Base-by-base conservation (phyloP, 2,888 invertebrate genomes). In the Cantharis nigra region DNA sequence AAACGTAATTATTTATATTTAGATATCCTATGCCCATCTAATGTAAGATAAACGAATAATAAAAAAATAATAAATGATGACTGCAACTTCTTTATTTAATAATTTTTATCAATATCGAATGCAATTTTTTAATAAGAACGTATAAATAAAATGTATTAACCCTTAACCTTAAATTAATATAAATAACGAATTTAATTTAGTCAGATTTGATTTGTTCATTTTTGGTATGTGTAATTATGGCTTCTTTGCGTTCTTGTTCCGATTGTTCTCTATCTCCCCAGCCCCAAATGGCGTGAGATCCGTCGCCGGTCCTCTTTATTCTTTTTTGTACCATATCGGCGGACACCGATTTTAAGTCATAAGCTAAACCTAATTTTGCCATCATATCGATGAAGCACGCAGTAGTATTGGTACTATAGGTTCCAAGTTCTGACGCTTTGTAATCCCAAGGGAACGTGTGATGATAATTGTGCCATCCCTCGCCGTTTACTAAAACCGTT, bases 401-500 rank as follows among this genome's bases (percentile, higher is more conserved):
- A 0, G 96, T 95, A 82, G 94, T 89, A 87, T 96, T 96, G 23
- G 93, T 87, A 77, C 91, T 90, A 87, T 92, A 92, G 84, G 92
- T 92, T 16, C 95, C 95, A 63, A 94, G 91, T 86, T 96, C 96
- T 13, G 95, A 93, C 4, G 96, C 94, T 85, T 94, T 93, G 90
- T 96, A 96, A 85, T 96, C 96, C 92, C 94, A 95, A 4, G 96
- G 96, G 90, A 96, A 96, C 0, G 91, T 90, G 89, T 96, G 96
- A 85, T 96, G 96, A 87, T 95, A 96, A 87, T 96, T 96, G 88
- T 96, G 96, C 93, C 94, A 96, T 0, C 96, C 96, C 86, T 95
- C 95, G 0, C 95, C 95, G 72, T 94, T 87, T 0, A 94, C 92
- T 81, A 93, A 89, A 0, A 94, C 80, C 0, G 94, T 90, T 0